Conservation (phyloP, 2,888 invertebrate species). For the Trichogramma dendrolimi region DNA sequence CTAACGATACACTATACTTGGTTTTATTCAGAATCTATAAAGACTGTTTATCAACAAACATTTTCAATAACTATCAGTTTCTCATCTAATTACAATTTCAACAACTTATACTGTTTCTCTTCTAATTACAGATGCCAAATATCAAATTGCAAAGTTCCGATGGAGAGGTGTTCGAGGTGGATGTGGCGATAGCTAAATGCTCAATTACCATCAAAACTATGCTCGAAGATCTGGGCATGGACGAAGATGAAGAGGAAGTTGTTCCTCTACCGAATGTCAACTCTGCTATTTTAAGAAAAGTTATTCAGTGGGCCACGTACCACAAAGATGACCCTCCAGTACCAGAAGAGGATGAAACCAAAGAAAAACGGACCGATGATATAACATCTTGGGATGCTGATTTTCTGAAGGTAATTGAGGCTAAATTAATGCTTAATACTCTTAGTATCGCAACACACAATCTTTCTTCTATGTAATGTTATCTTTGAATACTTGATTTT, state of each 20-base stretch:
- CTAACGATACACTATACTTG: no score
- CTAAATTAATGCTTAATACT: no score
- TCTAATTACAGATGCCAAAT: constrained; percentile 72
- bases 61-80: no score
- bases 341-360: constrained; percentile 95
- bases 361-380: constrained; percentile 97
- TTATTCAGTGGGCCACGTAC: constrained; percentile 87
- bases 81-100: no score
- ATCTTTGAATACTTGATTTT: neutral
- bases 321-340: constrained; percentile 94
- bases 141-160: constrained; percentile 94
- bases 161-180: constrained; percentile 92
- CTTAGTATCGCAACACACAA: no score
- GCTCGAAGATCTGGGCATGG: constrained; percentile 90
- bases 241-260: constrained; percentile 88
- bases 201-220: constrained; percentile 98
- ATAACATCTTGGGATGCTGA: constrained; percentile 99
- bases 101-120: neutral
- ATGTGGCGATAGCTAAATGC: constrained; percentile 95
- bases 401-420: constrained; percentile 72
- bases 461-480: no score
- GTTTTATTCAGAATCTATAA: no score
- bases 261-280: constrained; percentile 97
- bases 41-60: no score
- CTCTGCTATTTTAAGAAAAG: constrained; percentile 92